These are phyloP conservation scores for Selene dorsalis DNA, from an alignment of 2,797 vertebrate genomes.

Conservation along the genomic window DNA sequence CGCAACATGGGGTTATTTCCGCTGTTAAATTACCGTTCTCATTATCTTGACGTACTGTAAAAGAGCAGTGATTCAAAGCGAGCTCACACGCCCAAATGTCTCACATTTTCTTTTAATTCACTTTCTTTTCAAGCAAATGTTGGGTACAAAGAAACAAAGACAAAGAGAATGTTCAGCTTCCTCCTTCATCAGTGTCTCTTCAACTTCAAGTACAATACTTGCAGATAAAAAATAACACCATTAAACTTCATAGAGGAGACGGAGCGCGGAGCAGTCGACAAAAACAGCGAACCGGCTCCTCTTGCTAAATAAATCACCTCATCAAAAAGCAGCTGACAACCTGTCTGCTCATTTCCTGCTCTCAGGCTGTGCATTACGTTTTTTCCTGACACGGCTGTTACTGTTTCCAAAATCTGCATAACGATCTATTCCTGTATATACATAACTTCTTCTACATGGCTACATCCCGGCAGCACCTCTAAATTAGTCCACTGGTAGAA, in stretches of 20 bases:
- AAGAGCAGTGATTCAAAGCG: conserved; percentile 10
- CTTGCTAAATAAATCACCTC: conserved; percentile 54
- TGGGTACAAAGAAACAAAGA: background rate
- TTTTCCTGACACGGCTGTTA: conserved; percentile 49
- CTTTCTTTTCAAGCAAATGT: conserved; percentile 1
- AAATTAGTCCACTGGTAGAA: conserved; percentile 51
- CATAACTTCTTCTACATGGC: conserved; percentile 30
- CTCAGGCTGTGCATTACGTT: conserved; percentile 35
- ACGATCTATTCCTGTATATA: conserved; percentile 63
- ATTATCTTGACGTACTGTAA: background rate
- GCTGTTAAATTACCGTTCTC: background rate
- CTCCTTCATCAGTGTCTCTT: conserved; percentile 27
- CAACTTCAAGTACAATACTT: conserved; percentile 11
- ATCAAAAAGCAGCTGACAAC: conserved; percentile 64
- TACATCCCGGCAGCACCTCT: conserved; percentile 31
- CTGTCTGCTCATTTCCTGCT: conserved; percentile 60
- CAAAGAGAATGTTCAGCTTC: background rate
- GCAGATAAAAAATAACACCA: conserved; percentile 17
- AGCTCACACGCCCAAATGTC: background rate
- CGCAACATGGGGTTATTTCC: conserved; percentile 6
- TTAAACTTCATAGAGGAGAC: conserved; percentile 30
- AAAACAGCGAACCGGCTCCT: conserved; percentile 23
- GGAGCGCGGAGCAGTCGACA: background rate
- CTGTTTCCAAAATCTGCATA: conserved; percentile 48
- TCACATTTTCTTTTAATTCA: conserved; percentile 11